Conservation (phyloP, 2,888 invertebrate species). For the Alviniconcha strummeri region DNA sequence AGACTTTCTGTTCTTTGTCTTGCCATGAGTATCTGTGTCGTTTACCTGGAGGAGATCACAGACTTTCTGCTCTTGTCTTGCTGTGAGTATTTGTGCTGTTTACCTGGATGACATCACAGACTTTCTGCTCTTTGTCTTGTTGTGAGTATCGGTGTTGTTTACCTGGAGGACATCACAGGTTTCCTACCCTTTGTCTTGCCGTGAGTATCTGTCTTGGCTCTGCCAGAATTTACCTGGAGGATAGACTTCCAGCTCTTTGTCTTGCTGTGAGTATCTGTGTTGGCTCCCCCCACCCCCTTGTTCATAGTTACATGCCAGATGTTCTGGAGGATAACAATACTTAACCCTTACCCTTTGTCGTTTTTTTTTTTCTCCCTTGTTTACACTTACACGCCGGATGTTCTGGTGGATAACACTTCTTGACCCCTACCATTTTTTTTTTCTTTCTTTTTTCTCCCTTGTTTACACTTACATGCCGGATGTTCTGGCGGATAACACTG, state of each 20-base stretch:
- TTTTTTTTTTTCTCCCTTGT: not conserved
- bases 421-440: too few species aligned
- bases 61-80: slow-evolving; percentile 93
- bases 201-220: slow-evolving; percentile 88
- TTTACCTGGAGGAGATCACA: slow-evolving; percentile 96
- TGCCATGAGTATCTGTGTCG: slow-evolving; percentile 91
- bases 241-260: slow-evolving; percentile 96
- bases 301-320: too few species aligned
- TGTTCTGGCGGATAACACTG: slow-evolving; percentile 37
- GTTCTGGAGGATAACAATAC: too few species aligned
- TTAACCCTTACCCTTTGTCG: too few species aligned
- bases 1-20: slow-evolving; percentile 93
- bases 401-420: too few species aligned
- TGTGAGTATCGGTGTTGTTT: slow-evolving; percentile 83
- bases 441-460: not conserved
- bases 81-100: slow-evolving; percentile 98
- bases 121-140: slow-evolving; percentile 92
- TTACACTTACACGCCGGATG: too few species aligned
- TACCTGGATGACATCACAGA: slow-evolving; percentile 97
- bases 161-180: slow-evolving; percentile 97
- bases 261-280: slow-evolving; percentile 94
- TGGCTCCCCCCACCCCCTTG: not conserved
- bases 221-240: slow-evolving; percentile 97
- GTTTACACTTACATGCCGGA: slow-evolving; percentile 51
- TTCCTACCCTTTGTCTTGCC: slow-evolving; percentile 94